Conservation (phyloP, 2,113 vertebrate species). For the Thryonomys swinderianus region DNA sequence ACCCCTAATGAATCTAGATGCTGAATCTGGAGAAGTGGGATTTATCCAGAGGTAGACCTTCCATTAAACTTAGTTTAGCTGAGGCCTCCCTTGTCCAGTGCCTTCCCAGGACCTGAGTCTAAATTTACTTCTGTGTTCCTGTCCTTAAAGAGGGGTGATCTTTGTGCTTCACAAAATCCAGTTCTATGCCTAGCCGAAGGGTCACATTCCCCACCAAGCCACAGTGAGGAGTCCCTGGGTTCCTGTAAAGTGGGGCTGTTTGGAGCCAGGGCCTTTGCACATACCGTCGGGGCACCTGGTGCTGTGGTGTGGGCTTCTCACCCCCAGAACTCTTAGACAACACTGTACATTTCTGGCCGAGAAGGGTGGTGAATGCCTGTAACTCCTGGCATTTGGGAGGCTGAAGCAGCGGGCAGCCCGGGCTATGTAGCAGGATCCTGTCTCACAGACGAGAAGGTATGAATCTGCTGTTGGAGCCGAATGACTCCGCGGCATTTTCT, state of each 20-base stretch:
- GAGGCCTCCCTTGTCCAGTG: fast-evolving
- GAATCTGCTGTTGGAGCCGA: neutral
- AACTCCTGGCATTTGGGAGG: neutral
- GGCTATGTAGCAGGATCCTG: neutral
- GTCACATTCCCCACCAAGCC: too few species aligned
- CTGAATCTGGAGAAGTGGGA: neutral
- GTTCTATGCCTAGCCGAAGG: neutral
- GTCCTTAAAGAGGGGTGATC: neutral
- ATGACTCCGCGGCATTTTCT: fast-evolving
- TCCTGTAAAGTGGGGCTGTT: neutral
- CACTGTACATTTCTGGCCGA: neutral
- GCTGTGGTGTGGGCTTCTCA: too few species aligned
- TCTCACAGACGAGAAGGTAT: neutral
- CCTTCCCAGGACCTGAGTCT: neutral
- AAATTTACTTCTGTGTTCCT: neutral
- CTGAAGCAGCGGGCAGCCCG: neutral
- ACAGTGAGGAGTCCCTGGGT: too few species aligned
- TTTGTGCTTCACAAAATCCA: neutral
- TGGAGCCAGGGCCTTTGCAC: neutral
- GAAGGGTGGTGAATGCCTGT: neutral
- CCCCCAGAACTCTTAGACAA: neutral
- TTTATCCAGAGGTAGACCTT: neutral
- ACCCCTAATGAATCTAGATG: neutral
- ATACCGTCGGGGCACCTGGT: neutral
- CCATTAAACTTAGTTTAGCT: neutral